Conservation (phyloP, 2,888 invertebrate species). For the Amphiduros pacificus region DNA sequence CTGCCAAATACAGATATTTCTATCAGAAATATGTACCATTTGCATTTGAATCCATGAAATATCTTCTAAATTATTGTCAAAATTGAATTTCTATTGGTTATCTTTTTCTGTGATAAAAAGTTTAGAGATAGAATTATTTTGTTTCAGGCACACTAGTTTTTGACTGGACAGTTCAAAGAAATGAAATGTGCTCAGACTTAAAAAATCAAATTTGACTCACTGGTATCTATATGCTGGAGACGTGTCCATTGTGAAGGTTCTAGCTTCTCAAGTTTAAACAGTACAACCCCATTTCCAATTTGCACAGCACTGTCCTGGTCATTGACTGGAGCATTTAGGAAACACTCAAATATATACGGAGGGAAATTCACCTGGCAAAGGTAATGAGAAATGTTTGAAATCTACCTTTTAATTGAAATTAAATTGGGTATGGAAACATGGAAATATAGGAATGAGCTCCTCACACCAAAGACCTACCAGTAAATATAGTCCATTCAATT, state of each 20-base stretch:
- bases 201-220: constrained; percentile 28
- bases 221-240: constrained; percentile 42
- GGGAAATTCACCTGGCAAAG: constrained; percentile 67
- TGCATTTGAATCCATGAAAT: too few relatives aligned
- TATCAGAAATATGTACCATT: too few relatives aligned
- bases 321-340: constrained; percentile 69
- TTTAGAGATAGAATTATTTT: too few relatives aligned
- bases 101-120: background rate
- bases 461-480: too few relatives aligned
- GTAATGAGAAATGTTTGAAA: background rate
- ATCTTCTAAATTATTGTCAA: background rate
- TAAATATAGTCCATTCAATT: too few relatives aligned
- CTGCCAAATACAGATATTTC: constrained; percentile 34
- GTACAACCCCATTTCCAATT: constrained; percentile 67
- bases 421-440: background rate
- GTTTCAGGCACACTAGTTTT: too few relatives aligned
- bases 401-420: background rate
- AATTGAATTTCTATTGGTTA: background rate
- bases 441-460: too few relatives aligned
- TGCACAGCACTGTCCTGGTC: constrained; percentile 70
- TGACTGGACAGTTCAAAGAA: too few relatives aligned
- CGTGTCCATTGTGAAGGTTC: constrained; percentile 58
- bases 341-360: constrained; percentile 76
- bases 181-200: too few relatives aligned
- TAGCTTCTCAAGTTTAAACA: constrained; percentile 71